phyloP scores from a whole-genome alignment of 2,797 vertebrate genomes.

The Xenops minutus region DNA sequence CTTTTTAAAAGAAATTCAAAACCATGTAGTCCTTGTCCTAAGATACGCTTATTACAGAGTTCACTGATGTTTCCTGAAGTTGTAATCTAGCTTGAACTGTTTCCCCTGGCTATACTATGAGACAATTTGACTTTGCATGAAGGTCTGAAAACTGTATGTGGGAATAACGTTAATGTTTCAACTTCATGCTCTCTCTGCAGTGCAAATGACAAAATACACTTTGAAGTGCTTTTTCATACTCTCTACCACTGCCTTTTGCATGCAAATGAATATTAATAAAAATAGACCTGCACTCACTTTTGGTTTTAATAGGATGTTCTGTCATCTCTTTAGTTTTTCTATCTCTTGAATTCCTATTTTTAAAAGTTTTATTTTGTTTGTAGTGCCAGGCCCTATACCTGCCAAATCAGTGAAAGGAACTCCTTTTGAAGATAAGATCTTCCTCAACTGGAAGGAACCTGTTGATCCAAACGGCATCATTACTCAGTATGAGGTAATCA shows the following conservation, averaged over 20 bases:
- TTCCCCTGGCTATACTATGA: slow-evolving; percentile 21
- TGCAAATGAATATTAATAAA: slow-evolving; percentile 27
- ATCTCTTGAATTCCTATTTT: slow-evolving; percentile 1
- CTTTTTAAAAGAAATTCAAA: slow-evolving; percentile 47
- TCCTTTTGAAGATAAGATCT: slow-evolving; percentile 95
- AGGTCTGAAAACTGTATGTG: background rate
- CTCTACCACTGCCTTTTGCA: background rate
- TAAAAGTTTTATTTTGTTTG: slow-evolving; percentile 37
- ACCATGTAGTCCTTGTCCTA: slow-evolving; percentile 52
- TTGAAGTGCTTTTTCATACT: slow-evolving; percentile 42
- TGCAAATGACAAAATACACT: slow-evolving; percentile 34
- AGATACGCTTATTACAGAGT: slow-evolving; percentile 53
- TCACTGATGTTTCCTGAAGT: slow-evolving; percentile 51
- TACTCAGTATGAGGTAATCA: slow-evolving; percentile 87
- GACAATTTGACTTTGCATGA: slow-evolving; percentile 46
- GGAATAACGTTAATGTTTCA: background rate
- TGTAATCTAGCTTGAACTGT: slow-evolving; percentile 11
- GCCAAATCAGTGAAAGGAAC: slow-evolving; percentile 90
- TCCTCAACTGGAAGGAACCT: slow-evolving; percentile 96
- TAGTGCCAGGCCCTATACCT: slow-evolving; percentile 94
- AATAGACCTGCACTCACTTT: background rate
- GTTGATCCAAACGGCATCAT: slow-evolving; percentile 95
- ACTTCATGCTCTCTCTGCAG: slow-evolving; percentile 29
- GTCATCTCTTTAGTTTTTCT: background rate
- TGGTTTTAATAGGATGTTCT: background rate